A percentile compares a stretch with the other conserved stretches of the same genome.
These are phyloP conservation scores for Diploptera punctata DNA, from an alignment of 2,888 invertebrate genomes.

Conservation along the genomic window DNA sequence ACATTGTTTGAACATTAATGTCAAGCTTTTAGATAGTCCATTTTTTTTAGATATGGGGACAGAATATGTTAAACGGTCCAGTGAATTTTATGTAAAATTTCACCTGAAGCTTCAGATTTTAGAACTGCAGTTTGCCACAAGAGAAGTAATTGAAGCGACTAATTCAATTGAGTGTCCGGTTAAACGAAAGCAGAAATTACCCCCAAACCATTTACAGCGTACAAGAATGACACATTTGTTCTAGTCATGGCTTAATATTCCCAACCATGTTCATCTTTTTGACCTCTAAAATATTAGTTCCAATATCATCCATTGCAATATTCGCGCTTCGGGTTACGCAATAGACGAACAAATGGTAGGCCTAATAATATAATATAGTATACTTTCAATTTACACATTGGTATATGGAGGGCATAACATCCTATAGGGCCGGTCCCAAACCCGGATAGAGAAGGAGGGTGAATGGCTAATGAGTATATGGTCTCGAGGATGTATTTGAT, in stretches of 20 bases:
- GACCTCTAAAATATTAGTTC: no score
- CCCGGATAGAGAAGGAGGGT: no score
- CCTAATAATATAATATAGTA: no score
- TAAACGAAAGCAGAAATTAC: not conserved
- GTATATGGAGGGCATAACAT: no score
- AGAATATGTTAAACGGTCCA: not conserved
- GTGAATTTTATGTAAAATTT: slow-evolving; percentile 2
- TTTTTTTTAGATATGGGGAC: not conserved
- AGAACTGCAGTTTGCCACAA: not conserved
- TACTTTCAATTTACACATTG: no score
- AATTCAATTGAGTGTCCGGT: slow-evolving; percentile 8
- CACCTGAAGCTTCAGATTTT: slow-evolving; percentile 6
- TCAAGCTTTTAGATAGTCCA: not conserved
- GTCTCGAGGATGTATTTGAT: no score
- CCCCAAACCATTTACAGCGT: not conserved
- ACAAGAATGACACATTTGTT: not conserved
- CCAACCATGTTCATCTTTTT: not conserved
- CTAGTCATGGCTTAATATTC: not conserved
- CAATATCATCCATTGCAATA: no score
- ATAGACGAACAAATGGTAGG: no score
- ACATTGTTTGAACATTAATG: not conserved
- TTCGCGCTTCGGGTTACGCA: no score
- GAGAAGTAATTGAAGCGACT: not conserved
- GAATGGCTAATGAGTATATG: no score
- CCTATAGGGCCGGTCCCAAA: no score